phyloP scores from a whole-genome alignment of 2,797 vertebrate genomes.

The Lagocephalus sceleratus region DNA sequence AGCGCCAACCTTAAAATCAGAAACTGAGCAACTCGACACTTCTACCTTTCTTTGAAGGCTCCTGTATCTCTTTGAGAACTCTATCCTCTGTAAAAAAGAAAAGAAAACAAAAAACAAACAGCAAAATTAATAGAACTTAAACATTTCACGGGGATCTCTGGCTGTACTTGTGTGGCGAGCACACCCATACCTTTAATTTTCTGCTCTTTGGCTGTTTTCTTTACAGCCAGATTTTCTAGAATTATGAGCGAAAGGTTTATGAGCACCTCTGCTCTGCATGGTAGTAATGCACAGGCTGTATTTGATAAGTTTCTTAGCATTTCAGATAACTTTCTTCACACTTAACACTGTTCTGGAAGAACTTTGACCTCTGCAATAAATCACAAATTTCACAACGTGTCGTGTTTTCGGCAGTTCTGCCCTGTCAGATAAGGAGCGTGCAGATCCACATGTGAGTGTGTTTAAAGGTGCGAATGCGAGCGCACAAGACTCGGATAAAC shows the following conservation, averaged over 20 bases:
- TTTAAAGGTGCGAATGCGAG: not conserved
- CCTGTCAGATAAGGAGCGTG: not conserved
- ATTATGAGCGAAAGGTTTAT: not conserved
- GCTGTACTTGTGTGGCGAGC: not conserved
- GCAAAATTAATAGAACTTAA: conserved; percentile 8
- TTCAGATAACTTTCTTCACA: conserved; percentile 8
- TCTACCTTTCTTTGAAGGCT: conserved; percentile 57
- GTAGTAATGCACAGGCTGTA: too few relatives aligned
- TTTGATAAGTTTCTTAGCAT: not conserved
- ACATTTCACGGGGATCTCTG: not conserved
- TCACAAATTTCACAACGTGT: not conserved
- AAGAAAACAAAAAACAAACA: too few relatives aligned
- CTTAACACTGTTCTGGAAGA: conserved; percentile 7
- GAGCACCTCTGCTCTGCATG: too few relatives aligned
- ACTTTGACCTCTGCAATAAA: conserved; percentile 29
- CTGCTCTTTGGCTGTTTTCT: conserved; percentile 32
- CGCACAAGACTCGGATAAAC: not conserved
- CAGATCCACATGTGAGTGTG: not conserved
- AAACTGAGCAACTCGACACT: not conserved
- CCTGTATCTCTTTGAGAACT: conserved; percentile 60
- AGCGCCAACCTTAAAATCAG: not conserved
- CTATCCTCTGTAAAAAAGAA: conserved; percentile 55
- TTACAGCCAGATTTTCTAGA: conserved; percentile 39
- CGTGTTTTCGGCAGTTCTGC: not conserved
- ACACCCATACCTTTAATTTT: conserved; percentile 32